Evolutionary conservation across 30 jellyfish, hydroid and myxozoan genomes (phyloP).

Genomic region (Hydractinia symbiolongicarpus): DNA sequence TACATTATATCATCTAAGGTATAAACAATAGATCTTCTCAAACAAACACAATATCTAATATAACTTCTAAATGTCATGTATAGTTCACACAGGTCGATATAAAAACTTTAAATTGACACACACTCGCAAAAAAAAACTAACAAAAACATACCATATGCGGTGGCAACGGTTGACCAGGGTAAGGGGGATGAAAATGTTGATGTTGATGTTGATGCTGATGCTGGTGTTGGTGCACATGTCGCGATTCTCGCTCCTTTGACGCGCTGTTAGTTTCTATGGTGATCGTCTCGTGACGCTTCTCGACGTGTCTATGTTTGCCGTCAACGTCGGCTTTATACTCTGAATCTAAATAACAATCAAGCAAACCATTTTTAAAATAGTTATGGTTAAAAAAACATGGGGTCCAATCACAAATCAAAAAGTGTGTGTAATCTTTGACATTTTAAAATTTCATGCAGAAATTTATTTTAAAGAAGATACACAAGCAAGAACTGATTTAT

Average conservation of each 20-base stretch:
- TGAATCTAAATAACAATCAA: neutral
- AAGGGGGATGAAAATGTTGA: constrained; percentile 38
- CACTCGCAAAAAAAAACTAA: neutral
- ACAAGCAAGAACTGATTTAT: too few species aligned
- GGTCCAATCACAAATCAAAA: too few species aligned
- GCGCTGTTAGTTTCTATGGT: constrained; percentile 25
- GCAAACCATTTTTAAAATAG: too few species aligned
- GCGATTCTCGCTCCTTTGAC: constrained; percentile 4
- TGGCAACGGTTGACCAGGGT: constrained; percentile 21
- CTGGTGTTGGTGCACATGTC: constrained; percentile 34
- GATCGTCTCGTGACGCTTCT: constrained; percentile 26
- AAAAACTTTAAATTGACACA: neutral
- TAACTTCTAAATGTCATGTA: too few species aligned
- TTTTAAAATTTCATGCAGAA: too few species aligned
- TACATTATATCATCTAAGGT: neutral
- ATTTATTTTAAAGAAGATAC: too few species aligned
- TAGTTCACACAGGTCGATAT: too few species aligned
- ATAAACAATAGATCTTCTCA: too few species aligned
- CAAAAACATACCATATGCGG: constrained; percentile 25
- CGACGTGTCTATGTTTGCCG: constrained; percentile 20
- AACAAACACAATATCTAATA: neutral
- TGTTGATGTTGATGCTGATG: constrained; percentile 42
- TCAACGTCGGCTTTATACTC: constrained; percentile 20
- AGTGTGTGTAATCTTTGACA: too few species aligned
- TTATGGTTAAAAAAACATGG: too few species aligned